Evolutionary conservation across 2,888 invertebrate species (phyloP).

Genomic region (Hylaea fasciaria): DNA sequence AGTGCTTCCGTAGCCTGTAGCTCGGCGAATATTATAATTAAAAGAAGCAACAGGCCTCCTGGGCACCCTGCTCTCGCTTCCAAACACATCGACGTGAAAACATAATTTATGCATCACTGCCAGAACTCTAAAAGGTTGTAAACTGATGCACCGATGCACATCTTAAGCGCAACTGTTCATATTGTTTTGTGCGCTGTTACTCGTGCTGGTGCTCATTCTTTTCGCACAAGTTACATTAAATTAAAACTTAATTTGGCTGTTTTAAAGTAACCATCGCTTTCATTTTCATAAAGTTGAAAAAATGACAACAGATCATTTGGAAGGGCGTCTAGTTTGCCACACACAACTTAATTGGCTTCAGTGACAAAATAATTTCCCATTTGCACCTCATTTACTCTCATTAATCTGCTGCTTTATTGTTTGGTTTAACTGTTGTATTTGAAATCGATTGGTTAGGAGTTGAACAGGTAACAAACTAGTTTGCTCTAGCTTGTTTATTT

Average conservation of each 20-base stretch:
- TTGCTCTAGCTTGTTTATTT: constrained; percentile 23
- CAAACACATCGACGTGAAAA: constrained; percentile 16
- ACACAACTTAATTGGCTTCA: too few relatives aligned
- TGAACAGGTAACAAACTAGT: constrained; percentile 17
- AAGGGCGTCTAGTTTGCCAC: too few relatives aligned
- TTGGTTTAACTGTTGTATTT: constrained; percentile 18
- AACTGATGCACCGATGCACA: constrained; percentile 2
- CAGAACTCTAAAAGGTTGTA: constrained; percentile 12
- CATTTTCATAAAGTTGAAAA: too few relatives aligned
- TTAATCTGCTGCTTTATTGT: constrained; percentile 40
- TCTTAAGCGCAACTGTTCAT: constrained; percentile 14
- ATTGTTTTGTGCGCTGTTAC: background rate
- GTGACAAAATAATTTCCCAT: background rate
- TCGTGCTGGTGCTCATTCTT: too few relatives aligned
- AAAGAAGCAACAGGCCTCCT: constrained; percentile 44
- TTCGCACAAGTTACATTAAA: too few relatives aligned
- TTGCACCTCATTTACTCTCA: constrained; percentile 42
- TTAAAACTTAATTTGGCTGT: too few relatives aligned
- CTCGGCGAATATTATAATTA: constrained; percentile 40
- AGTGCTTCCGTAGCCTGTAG: constrained; percentile 42
- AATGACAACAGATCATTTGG: too few relatives aligned
- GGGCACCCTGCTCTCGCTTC: background rate
- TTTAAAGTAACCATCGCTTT: too few relatives aligned
- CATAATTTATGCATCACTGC: constrained; percentile 31
- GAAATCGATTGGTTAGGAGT: constrained; percentile 1